Conservation (phyloP, 2,888 invertebrate species). For the Netelia inedita region DNA sequence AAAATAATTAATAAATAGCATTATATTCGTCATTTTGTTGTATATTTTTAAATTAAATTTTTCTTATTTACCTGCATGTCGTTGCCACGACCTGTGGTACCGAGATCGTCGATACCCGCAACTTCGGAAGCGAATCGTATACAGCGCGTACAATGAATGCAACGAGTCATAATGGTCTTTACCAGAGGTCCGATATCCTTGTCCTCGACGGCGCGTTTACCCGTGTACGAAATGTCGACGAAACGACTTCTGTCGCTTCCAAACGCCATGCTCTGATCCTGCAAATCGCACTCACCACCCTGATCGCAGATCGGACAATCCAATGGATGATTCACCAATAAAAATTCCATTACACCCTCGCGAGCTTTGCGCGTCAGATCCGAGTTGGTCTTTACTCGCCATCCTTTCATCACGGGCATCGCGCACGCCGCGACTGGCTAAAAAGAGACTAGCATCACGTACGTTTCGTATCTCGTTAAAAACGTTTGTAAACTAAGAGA, state of each 20-base stretch:
- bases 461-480: neutral
- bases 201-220: constrained; percentile 99
- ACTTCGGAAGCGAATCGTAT: constrained; percentile 99
- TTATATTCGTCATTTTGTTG: too few relatives aligned
- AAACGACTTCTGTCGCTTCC: constrained; percentile 98
- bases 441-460: constrained; percentile 57
- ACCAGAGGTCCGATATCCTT: constrained; percentile 99
- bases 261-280: constrained; percentile 99
- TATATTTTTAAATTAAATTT: constrained; percentile 9
- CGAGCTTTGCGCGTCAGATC: constrained; percentile 92
- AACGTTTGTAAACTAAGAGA: neutral
- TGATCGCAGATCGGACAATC: constrained; percentile 99
- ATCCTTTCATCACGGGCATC: constrained; percentile 99
- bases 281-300: constrained; percentile 96
- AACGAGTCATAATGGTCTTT: constrained; percentile 99
- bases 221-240: constrained; percentile 95
- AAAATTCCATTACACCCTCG: constrained; percentile 99
- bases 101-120: constrained; percentile 99
- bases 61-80: constrained; percentile 93
- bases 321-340: constrained; percentile 98
- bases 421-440: constrained; percentile 99
- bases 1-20: too few relatives aligned
- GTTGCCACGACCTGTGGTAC: constrained; percentile 96
- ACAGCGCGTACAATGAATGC: constrained; percentile 99
- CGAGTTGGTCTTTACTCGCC: constrained; percentile 99